Evolutionary conservation across 2,888 invertebrate genomes (phyloP).

Genomic region (Apamea monoglypha): DNA sequence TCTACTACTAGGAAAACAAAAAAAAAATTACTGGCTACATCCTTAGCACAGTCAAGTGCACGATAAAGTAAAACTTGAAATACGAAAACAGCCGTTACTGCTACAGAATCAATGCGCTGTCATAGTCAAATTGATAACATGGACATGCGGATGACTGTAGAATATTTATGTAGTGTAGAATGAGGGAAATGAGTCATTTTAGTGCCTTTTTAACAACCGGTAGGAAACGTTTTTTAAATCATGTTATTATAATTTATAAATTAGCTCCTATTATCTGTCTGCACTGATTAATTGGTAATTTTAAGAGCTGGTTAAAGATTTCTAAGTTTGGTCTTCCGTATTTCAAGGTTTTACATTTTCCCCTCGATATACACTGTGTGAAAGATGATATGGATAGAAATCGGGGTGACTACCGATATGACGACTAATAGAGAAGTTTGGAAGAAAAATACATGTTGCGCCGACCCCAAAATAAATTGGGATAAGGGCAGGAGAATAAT

Average conservation of each 20-base stretch:
- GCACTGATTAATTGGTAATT: conserved; percentile 10
- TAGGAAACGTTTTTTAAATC: conserved; percentile 22
- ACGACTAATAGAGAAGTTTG: background rate
- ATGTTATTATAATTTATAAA: conserved; percentile 22
- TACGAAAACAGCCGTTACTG: background rate
- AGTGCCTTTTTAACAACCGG: background rate
- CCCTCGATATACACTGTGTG: background rate
- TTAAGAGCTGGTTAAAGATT: background rate
- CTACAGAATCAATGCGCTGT: background rate
- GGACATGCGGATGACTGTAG: background rate
- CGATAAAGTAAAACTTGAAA: background rate
- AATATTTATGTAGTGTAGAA: background rate
- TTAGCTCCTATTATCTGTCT: conserved; percentile 16
- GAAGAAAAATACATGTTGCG: background rate
- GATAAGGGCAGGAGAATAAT: no score
- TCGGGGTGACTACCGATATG: background rate
- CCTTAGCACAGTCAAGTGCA: conserved; percentile 21
- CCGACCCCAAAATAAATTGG: no score
- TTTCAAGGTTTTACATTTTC: conserved; percentile 8
- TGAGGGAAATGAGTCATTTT: conserved; percentile 45
- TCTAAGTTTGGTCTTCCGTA: no score
- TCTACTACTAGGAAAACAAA: conserved; percentile 21
- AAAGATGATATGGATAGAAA: background rate
- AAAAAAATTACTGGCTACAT: conserved; percentile 36
- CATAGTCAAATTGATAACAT: background rate